phyloP scores from a whole-genome alignment of 2,113 vertebrate genomes.

The Rutilus rutilus region DNA sequence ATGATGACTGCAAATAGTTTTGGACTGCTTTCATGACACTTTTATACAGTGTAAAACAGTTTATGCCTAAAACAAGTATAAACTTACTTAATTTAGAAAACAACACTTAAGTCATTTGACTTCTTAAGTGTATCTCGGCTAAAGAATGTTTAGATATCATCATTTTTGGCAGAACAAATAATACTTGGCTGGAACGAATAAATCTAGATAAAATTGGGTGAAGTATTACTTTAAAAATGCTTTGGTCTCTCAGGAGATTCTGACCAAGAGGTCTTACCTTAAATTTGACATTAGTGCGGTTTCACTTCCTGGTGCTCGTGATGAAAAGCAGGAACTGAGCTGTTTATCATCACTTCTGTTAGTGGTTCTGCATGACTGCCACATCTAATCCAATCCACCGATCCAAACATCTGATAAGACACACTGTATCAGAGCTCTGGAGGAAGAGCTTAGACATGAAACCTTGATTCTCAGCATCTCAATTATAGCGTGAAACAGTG shows the following conservation, averaged over 20 bases:
- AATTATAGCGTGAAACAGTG: background rate
- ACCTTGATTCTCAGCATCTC: conserved; percentile 7
- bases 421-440: background rate
- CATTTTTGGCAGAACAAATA: background rate
- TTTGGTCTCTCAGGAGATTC: background rate
- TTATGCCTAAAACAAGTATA: background rate
- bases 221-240: background rate
- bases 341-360: conserved; percentile 4
- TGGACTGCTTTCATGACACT: background rate
- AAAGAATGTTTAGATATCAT: background rate
- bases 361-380: conserved; percentile 6
- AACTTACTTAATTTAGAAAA: background rate
- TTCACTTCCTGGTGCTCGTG: background rate
- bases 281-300: background rate
- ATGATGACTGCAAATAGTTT: background rate
- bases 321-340: background rate
- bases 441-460: background rate
- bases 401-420: background rate
- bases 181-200: background rate
- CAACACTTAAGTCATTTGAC: background rate
- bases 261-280: background rate
- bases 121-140: no score
- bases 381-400: conserved; percentile 6
- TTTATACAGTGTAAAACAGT: background rate
- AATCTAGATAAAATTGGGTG: background rate